Evolutionary conservation across 2,888 invertebrate species (phyloP).

Genomic region (Amphiduros pacificus): DNA sequence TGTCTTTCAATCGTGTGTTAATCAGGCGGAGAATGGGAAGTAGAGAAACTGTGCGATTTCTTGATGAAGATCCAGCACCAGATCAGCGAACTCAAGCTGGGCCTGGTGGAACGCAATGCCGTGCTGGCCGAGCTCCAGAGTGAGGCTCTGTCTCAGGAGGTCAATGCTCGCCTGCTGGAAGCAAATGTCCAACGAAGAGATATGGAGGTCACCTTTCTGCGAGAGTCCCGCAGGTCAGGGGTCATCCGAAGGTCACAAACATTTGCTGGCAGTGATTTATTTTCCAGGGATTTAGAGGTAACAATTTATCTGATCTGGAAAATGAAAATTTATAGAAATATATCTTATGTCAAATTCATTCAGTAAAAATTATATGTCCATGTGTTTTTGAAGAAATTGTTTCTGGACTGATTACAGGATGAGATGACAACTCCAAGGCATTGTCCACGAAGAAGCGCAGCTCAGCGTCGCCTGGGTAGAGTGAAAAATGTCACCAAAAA

Average conservation of each 20-base stretch:
- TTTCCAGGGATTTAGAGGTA: conserved; percentile 28
- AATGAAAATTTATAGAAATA: too few relatives aligned
- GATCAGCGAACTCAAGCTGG: conserved; percentile 40
- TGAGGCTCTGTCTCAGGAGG: conserved; percentile 54
- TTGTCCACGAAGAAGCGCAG: too few relatives aligned
- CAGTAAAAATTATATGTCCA: too few relatives aligned
- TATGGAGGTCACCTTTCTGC: conserved; percentile 47
- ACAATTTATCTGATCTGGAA: too few relatives aligned
- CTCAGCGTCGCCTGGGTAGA: too few relatives aligned
- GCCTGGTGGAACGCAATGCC: conserved; percentile 51
- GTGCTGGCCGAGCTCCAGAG: conserved; percentile 54
- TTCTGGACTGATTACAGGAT: too few relatives aligned
- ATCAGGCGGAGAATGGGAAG: too few relatives aligned
- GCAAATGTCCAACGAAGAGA: conserved; percentile 50
- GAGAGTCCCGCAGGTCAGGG: conserved; percentile 37
- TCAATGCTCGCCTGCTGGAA: conserved; percentile 52
- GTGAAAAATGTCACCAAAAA: too few relatives aligned
- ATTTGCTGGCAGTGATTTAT: conserved; percentile 44
- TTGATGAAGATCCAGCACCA: conserved; percentile 12
- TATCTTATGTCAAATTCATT: too few relatives aligned
- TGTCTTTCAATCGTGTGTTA: too few relatives aligned
- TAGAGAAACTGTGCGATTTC: conserved; percentile 16
- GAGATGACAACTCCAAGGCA: too few relatives aligned
- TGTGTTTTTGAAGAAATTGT: too few relatives aligned
- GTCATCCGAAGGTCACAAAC: conserved; percentile 50